Percentiles rank a stretch among this genome's conserved stretches.
phyloP scores from a whole-genome alignment of 1,140 invertebrate genomes.

The Scaptomyza graminum region DNA sequence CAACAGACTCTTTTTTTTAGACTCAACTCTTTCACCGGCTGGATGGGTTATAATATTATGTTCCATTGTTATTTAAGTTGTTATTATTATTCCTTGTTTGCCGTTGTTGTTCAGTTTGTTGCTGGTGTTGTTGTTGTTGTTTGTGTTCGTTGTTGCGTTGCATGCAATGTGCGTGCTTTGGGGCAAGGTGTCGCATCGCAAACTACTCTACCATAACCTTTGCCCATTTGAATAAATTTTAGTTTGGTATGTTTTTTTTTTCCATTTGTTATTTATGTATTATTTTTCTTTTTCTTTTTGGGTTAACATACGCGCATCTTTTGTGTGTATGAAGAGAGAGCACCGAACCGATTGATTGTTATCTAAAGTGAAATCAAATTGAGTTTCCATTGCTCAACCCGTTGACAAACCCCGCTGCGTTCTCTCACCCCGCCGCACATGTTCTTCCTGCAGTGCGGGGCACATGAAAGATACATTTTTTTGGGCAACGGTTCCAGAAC shows the following conservation, averaged over 20 bases:
- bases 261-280: constrained; percentile 12
- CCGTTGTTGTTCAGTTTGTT: constrained; percentile 14
- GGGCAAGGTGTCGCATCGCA: constrained; percentile 74
- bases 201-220: constrained; percentile 76
- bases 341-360: constrained; percentile 71
- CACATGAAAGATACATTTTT: constrained; percentile 67
- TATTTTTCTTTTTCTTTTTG: constrained; percentile 13
- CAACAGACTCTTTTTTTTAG: constrained; percentile 25
- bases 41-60: constrained; percentile 69
- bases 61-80: constrained; percentile 70
- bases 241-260: constrained; percentile 43
- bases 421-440: constrained; percentile 14
- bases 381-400: constrained; percentile 59
- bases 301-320: constrained; percentile 38
- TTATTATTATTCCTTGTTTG: constrained; percentile 33
- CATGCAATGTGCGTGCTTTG: constrained; percentile 69
- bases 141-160: constrained; percentile 71
- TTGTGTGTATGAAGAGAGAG: constrained; percentile 11
- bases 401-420: constrained; percentile 39
- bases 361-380: constrained; percentile 77
- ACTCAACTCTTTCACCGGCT: constrained; percentile 62
- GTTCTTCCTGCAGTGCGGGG: constrained; percentile 30
- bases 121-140: constrained; percentile 36
- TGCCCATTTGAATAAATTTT: constrained; percentile 76
- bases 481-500: constrained; percentile 40